phyloP scores from a whole-genome alignment of 1,140 invertebrate species.

The Stenopsyche tienmushanensis region DNA sequence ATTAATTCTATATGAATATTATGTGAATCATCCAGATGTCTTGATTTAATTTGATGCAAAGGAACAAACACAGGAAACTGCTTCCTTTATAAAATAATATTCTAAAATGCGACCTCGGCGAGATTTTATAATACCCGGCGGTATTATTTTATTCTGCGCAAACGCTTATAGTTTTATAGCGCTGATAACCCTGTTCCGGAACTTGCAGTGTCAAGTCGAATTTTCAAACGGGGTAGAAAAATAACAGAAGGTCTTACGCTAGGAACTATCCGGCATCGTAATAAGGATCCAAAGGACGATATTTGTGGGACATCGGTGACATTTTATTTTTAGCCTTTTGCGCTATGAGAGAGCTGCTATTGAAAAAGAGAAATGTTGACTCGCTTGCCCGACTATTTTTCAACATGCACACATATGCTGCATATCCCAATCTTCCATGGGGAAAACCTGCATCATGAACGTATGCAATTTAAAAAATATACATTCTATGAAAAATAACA shows the following conservation, averaged over 20 bases:
- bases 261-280: too few species aligned
- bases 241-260: too few species aligned
- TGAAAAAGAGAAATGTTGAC: constrained; percentile 15
- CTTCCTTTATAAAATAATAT: too few species aligned
- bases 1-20: too few species aligned
- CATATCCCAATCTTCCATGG: constrained; percentile 14
- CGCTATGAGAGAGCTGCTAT: not conserved
- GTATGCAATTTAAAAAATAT: too few species aligned
- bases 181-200: not conserved
- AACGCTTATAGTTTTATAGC: not conserved
- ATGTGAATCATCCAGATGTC: too few species aligned
- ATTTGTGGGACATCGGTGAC: not conserved
- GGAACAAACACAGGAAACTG: too few species aligned
- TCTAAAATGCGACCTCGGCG: too few species aligned
- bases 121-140: not conserved
- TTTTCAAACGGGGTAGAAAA: not conserved
- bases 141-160: not conserved
- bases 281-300: not conserved
- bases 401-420: constrained; percentile 14
- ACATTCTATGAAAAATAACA: too few species aligned
- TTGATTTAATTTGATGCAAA: too few species aligned
- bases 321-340: not conserved
- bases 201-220: not conserved
- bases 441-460: too few species aligned
- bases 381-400: constrained; percentile 7